Base-by-base conservation (phyloP, 2,888 invertebrate species). In the Eilema depressum region DNA sequence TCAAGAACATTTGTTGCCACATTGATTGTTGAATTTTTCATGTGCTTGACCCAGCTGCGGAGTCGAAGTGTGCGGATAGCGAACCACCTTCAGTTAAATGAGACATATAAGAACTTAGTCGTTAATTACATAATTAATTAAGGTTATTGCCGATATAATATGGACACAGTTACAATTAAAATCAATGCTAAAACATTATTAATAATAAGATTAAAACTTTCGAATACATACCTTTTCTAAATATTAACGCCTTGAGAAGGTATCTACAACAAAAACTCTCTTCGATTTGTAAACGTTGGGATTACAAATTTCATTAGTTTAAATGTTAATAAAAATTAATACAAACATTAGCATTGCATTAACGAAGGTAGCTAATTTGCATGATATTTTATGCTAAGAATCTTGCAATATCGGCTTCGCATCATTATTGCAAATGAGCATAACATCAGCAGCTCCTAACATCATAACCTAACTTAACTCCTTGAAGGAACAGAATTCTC, bases 81-180 rank as follows among this genome's bases (percentile, higher is more conserved):
- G 70, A 69, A 75, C 68, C 75, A 67, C 75, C 71, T 79, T 70
- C 67, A 69, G 68, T 28, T 30, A 65, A 41, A 70, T 71, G 61
- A 63, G 23, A 71, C 70, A 71, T 68, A 59, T 66, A 20, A n/a
- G 53, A 53, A 61, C 8, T 30, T 61, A 25, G 2, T 63, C 10
- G 11, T 25, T 41, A 74, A 74, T 62, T 69, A 68, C 20, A 53
- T 53, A n/a, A n/a, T n/a, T 53, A 69, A 70, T 60, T 68, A 75
- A 77, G 75, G 71, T 75, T 73, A 73, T 56, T 53, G 53, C n/a
- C 70, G 69, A 63, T 68, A 68, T 33, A n/a, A 63, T 73, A 41
- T 30, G 56, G 75, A 69, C 41, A 69, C 63, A 41, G 57, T 70
- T 73, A 74, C 75, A 75, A 72, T 75, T 74, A 73, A 77, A 70